Base-by-base conservation (phyloP, 2,888 invertebrate species). In the Crioceris asparagi region DNA sequence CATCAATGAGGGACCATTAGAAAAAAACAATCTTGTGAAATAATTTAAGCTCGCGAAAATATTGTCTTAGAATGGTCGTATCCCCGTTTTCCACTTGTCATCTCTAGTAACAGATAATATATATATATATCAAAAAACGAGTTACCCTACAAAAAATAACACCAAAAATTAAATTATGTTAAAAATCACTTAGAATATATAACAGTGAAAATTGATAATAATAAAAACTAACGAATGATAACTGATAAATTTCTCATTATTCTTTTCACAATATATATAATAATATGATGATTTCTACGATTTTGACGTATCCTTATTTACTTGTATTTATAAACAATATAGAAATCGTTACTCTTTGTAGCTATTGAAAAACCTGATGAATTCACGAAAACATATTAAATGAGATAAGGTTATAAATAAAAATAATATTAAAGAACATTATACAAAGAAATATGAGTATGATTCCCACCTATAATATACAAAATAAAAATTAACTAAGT, bases 161-260 rank as follows among this genome's bases (percentile, higher is more conserved):
- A 55, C 53, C 53, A n/a, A n/a, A 50, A 53, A 49, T 50, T 47
- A 53, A 51, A 53, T 48, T 42, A 52, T 47, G 47, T 49, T 48
- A 47, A 49, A 48, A 49, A 39, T 44, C 47, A 48, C 45, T 42
- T 44, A 50, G 41, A 44, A 44, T 46, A 41, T 46, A 49, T 45
- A 51, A 53, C 47, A 49, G 43, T 47, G 47, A 50, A 46, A 52
- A 49, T 45, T 40, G n/a, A n/a, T n/a, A n/a, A 49, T 47, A 49
- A 48, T 48, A 48, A 48, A 48, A 48, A 44, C 43, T 45, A 41
- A 44, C 44, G 36, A 41, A 38, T 43, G 42, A 44, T 47, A 46
- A 46, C 40, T 47, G 44, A 47, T 47, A 43, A 43, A 45, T 42
- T 48, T 45, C 30, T 37, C n/a, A n/a, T n/a, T n/a, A n/a, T n/a